Evolutionary conservation across 2,113 vertebrate species (phyloP).

Genomic region (Bambusicola thoracicus): DNA sequence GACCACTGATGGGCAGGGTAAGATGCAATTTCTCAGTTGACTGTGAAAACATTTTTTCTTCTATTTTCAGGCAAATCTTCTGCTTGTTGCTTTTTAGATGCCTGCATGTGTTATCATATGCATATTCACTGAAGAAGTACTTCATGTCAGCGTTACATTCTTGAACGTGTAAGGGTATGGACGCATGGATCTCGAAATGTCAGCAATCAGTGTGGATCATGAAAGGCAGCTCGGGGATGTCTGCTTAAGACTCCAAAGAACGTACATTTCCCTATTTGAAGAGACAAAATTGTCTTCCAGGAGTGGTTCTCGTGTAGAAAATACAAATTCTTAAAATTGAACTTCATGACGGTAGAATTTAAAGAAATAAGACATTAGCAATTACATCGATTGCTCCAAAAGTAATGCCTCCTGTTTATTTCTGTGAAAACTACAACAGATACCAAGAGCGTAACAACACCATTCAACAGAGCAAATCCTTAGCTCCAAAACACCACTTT

Average conservation of each 20-base stretch:
- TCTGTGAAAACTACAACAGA: no score
- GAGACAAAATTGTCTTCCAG: not conserved
- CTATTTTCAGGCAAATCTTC: not conserved
- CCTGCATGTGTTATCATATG: not conserved
- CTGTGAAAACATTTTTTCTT: not conserved
- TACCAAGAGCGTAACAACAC: no score
- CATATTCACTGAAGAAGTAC: not conserved
- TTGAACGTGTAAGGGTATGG: not conserved
- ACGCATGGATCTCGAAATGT: not conserved
- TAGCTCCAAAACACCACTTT: no score
- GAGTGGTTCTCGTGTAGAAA: not conserved
- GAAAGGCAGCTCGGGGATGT: not conserved
- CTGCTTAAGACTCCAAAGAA: not conserved
- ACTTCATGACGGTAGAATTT: not conserved
- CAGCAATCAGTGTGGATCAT: not conserved
- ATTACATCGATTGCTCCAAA: not conserved
- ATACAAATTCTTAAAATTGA: not conserved
- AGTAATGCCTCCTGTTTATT: no score
- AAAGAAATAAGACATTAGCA: not conserved
- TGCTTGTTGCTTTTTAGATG: not conserved
- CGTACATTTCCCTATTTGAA: not conserved
- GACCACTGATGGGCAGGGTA: not conserved
- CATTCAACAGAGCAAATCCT: no score
- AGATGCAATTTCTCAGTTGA: not conserved
- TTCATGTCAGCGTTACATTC: not conserved